Conservation (phyloP, 2,888 invertebrate species). For the Archaeoteleia sp. region DNA sequence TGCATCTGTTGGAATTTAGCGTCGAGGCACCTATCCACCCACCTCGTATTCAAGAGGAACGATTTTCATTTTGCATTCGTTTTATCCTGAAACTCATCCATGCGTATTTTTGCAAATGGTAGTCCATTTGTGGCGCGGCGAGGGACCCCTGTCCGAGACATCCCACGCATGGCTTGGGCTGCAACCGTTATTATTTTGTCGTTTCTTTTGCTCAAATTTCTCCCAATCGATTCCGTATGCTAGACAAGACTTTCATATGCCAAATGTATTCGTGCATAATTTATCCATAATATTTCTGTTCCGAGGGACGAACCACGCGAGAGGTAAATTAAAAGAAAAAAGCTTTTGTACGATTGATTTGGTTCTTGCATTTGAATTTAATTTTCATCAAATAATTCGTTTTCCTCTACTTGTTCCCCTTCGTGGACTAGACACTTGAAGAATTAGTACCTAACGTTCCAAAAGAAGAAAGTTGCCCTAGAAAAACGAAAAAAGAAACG, state of each 20-base stretch:
- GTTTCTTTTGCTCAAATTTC: slow-evolving; percentile 24
- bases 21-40: slow-evolving; percentile 12
- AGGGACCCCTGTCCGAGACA: slow-evolving; percentile 54
- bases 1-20: slow-evolving; percentile 8
- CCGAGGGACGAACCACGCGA: too few species aligned
- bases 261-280: background rate
- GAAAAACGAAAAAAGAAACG: slow-evolving; percentile 17
- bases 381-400: slow-evolving; percentile 2
- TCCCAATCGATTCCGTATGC: background rate
- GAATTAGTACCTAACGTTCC: slow-evolving; percentile 6
- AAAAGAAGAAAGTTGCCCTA: slow-evolving; percentile 1
- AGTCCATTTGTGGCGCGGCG: slow-evolving; percentile 56
- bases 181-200: slow-evolving; percentile 52
- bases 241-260: background rate
- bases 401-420: background rate
- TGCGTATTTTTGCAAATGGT: slow-evolving; percentile 65
- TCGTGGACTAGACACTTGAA: background rate
- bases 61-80: slow-evolving; percentile 55
- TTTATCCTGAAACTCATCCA: slow-evolving; percentile 60
- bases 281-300: background rate
- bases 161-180: slow-evolving; percentile 54
- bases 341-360: too few species aligned
- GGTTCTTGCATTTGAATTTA: background rate
- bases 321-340: too few species aligned
- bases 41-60: slow-evolving; percentile 18